Percentiles rank a stretch among this genome's conserved stretches.
Conservation (phyloP, 1,140 invertebrate species). For the Caerostris extrusa region DNA sequence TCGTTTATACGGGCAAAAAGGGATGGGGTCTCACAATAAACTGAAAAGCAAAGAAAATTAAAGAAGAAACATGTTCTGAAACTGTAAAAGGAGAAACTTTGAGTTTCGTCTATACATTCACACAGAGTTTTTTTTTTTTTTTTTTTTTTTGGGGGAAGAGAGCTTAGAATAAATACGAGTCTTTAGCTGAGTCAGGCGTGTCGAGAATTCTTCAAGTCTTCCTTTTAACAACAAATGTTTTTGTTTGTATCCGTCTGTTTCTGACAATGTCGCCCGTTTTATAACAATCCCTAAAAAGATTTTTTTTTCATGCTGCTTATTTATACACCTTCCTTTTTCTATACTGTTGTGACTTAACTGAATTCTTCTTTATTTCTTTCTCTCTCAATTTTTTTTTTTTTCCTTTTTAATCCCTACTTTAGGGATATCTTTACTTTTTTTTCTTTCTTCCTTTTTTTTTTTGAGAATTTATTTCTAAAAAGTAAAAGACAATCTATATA, state of each 20-base stretch:
- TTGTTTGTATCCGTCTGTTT: conserved; percentile 60
- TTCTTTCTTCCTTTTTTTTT: too few species aligned
- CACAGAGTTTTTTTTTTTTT: conserved; percentile 27
- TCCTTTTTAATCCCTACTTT: too few species aligned
- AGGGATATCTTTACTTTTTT: too few species aligned
- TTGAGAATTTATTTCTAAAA: too few species aligned
- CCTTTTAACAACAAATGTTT: conserved; percentile 63
- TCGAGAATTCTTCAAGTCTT: conserved; percentile 59
- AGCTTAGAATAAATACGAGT: conserved; percentile 45
- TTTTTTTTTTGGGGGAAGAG: background rate
- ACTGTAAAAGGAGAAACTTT: conserved; percentile 59
- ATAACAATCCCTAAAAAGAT: conserved; percentile 52
- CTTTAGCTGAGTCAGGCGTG: conserved; percentile 72
- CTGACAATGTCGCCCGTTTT: conserved; percentile 61
- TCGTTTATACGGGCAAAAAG: background rate
- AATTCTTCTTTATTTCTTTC: background rate
- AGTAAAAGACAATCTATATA: too few species aligned
- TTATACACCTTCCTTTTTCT: conserved; percentile 31
- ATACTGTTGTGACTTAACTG: conserved; percentile 10
- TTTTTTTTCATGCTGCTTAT: conserved; percentile 34
- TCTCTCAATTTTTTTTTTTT: background rate
- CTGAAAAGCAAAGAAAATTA: conserved; percentile 12
- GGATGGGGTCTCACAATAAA: background rate
- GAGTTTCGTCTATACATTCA: conserved; percentile 26
- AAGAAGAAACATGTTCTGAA: conserved; percentile 8